phyloP scores from a whole-genome alignment of 2,797 vertebrate species.

The Macropodus opercularis region DNA sequence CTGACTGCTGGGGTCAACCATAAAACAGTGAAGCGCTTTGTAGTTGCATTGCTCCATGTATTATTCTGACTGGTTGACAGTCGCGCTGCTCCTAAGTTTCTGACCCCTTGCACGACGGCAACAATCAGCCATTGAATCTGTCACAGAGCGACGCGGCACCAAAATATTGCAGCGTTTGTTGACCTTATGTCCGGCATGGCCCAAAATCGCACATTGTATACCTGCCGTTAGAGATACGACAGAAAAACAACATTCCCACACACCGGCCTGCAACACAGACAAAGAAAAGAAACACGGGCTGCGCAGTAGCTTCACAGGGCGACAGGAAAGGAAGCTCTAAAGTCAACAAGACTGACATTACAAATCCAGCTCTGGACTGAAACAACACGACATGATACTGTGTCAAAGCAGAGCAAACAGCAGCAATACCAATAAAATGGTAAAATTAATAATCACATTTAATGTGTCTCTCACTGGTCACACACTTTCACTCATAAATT shows the following conservation, averaged over 20 bases:
- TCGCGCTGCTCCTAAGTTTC: too few species aligned
- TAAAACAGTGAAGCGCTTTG: too few species aligned
- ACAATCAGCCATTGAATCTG: too few species aligned
- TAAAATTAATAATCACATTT: slow-evolving; percentile 11
- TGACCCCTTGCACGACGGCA: too few species aligned
- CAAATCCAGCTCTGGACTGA: slow-evolving; percentile 35
- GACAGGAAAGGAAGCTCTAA: slow-evolving; percentile 57
- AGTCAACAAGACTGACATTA: slow-evolving; percentile 57
- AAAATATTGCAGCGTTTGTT: too few species aligned
- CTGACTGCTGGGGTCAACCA: too few species aligned
- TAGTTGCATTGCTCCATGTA: too few species aligned
- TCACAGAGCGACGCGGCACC: too few species aligned
- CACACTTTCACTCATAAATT: slow-evolving; percentile 14
- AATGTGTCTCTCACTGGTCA: not conserved
- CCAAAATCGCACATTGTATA: too few species aligned
- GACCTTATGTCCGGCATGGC: too few species aligned
- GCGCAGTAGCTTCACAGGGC: slow-evolving; percentile 27
- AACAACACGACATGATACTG: slow-evolving; percentile 10
- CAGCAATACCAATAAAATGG: too few species aligned
- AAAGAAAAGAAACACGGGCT: slow-evolving; percentile 22
- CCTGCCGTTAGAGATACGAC: slow-evolving; percentile 1
- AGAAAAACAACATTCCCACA: slow-evolving; percentile 1
- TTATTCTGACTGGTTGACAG: too few species aligned
- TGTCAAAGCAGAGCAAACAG: slow-evolving; percentile 7
- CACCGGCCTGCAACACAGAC: slow-evolving; percentile 24